Evolutionary conservation across 2,888 invertebrate species (phyloP).

Genomic region (Tachina lurida): DNA sequence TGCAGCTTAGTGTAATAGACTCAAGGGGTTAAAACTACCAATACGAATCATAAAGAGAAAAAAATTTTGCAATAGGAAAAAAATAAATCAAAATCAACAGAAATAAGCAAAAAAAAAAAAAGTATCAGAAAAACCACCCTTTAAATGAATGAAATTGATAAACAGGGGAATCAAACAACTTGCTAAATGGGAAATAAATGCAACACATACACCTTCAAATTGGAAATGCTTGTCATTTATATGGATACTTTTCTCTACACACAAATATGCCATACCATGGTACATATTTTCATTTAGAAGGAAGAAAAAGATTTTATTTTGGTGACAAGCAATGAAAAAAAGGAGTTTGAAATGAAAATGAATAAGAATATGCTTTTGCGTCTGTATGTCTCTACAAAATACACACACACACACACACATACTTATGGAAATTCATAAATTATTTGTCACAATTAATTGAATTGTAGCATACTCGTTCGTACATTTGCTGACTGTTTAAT

Average conservation of each 20-base stretch:
- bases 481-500: slow-evolving; percentile 56
- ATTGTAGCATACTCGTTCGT: slow-evolving; percentile 76
- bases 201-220: slow-evolving; percentile 76
- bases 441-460: slow-evolving; percentile 80
- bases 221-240: slow-evolving; percentile 83
- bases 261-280: slow-evolving; percentile 66
- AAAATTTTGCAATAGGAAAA: slow-evolving; percentile 30
- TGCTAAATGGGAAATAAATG: slow-evolving; percentile 48
- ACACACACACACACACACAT: slow-evolving; percentile 51
- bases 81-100: slow-evolving; percentile 10
- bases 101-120: slow-evolving; percentile 32
- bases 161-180: slow-evolving; percentile 50
- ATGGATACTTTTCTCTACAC: slow-evolving; percentile 70
- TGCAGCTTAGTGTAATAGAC: slow-evolving; percentile 48
- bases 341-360: slow-evolving; percentile 34
- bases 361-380: slow-evolving; percentile 19
- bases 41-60: slow-evolving; percentile 4
- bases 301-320: slow-evolving; percentile 20
- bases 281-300: slow-evolving; percentile 69
- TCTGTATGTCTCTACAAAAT: slow-evolving; percentile 2
- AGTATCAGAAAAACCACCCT: slow-evolving; percentile 59
- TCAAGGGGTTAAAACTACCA: slow-evolving; percentile 58
- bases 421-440: slow-evolving; percentile 79
- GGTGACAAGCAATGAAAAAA: slow-evolving; percentile 47
- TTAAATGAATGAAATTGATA: slow-evolving; percentile 69